Evolutionary conservation across 2,113 vertebrate species (phyloP).

Genomic region (Periophthalmus modestus): DNA sequence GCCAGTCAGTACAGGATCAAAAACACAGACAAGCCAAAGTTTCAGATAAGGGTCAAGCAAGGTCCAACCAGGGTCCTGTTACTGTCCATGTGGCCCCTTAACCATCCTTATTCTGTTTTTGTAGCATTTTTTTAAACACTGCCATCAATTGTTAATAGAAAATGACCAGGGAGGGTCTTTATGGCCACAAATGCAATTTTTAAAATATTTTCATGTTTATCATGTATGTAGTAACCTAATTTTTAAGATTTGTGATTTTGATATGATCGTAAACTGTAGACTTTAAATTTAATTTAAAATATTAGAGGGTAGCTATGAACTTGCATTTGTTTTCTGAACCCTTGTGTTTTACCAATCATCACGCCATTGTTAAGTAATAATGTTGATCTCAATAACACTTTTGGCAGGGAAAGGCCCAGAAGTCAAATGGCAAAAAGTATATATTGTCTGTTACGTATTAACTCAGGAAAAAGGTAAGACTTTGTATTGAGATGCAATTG

Average conservation of each 20-base stretch:
- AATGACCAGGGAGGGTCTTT: slow-evolving; percentile 96
- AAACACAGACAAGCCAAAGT: slow-evolving; percentile 98
- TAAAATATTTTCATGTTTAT: slow-evolving; percentile 71
- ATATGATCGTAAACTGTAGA: slow-evolving; percentile 85
- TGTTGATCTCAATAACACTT: slow-evolving; percentile 81
- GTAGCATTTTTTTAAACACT: slow-evolving; percentile 87
- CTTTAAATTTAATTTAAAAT: slow-evolving; percentile 89
- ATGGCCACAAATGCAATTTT: slow-evolving; percentile 97
- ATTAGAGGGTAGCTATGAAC: slow-evolving; percentile 79
- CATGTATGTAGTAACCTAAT: slow-evolving; percentile 88
- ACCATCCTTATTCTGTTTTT: slow-evolving; percentile 80
- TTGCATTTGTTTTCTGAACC: slow-evolving; percentile 78
- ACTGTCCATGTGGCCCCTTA: slow-evolving; percentile 49
- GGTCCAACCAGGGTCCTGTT: slow-evolving; percentile 74
- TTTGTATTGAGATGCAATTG: slow-evolving; percentile 88
- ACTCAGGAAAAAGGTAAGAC: slow-evolving; percentile 94
- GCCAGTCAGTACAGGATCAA: slow-evolving; percentile 98
- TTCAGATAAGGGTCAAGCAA: slow-evolving; percentile 93
- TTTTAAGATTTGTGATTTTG: slow-evolving; percentile 86
- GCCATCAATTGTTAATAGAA: slow-evolving; percentile 98
- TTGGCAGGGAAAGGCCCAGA: slow-evolving; percentile 97
- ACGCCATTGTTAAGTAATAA: slow-evolving; percentile 91
- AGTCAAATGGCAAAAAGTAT: slow-evolving; percentile 91
- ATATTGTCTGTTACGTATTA: slow-evolving; percentile 95
- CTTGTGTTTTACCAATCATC: slow-evolving; percentile 92